These are phyloP conservation scores for Lichenostomus cassidix DNA, from an alignment of 2,113 vertebrate genomes.

Conservation along the genomic window DNA sequence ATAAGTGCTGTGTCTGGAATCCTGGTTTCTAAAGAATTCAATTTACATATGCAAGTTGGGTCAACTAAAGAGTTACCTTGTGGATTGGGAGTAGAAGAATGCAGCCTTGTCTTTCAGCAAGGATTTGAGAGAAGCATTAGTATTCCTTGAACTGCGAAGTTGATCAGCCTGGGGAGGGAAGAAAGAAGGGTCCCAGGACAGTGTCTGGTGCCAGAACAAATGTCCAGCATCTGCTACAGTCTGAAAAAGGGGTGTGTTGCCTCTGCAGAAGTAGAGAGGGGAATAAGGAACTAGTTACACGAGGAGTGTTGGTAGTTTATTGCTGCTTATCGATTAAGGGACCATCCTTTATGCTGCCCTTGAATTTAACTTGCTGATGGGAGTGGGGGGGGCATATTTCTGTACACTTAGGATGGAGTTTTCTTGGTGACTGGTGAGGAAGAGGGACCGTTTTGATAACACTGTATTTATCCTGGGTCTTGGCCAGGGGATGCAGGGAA, in stretches of 20 bases:
- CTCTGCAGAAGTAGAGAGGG: neutral
- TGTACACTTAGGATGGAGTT: neutral
- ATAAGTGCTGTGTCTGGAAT: slow-evolving; percentile 37
- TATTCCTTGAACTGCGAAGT: slow-evolving; percentile 69
- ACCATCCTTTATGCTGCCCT: neutral
- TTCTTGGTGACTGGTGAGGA: slow-evolving; percentile 6
- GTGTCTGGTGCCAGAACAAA: slow-evolving; percentile 79
- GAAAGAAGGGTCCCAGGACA: slow-evolving; percentile 71
- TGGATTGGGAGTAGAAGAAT: slow-evolving; percentile 67
- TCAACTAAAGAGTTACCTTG: slow-evolving; percentile 60
- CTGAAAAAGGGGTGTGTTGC: slow-evolving; percentile 46
- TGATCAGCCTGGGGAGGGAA: slow-evolving; percentile 53
- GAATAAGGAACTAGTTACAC: neutral
- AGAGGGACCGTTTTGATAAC: neutral
- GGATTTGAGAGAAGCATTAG: slow-evolving; percentile 67
- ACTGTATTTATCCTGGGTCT: neutral
- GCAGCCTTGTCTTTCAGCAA: slow-evolving; percentile 70
- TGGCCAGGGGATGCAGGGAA: neutral
- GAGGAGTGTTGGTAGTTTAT: slow-evolving; percentile 35
- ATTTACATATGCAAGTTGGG: slow-evolving; percentile 63
- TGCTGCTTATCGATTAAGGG: slow-evolving; percentile 1
- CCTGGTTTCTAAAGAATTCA: slow-evolving; percentile 63
- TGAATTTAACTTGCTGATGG: neutral
- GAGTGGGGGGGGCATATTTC: neutral
- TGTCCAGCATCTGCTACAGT: slow-evolving; percentile 74